phyloP scores from a whole-genome alignment of 2,113 vertebrate genomes.

The Eira barbara region DNA sequence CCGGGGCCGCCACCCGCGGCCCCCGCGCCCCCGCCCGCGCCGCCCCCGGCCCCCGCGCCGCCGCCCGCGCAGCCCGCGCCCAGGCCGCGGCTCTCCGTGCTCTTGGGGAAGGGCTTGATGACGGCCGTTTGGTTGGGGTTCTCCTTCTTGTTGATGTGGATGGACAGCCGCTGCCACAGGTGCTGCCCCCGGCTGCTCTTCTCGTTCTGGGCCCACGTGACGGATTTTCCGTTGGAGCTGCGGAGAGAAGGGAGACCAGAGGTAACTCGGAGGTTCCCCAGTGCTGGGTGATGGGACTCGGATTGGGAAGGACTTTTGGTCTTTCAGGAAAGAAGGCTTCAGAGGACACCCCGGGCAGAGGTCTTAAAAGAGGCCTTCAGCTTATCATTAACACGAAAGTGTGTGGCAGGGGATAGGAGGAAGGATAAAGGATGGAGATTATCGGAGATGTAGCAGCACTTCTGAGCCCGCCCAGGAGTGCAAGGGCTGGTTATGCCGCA shows the following conservation, averaged over 20 bases:
- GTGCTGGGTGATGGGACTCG: neutral
- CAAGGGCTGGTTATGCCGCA: neutral
- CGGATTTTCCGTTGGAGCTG: conserved; percentile 98
- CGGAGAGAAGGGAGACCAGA: conserved; percentile 45
- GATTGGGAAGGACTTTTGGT: neutral
- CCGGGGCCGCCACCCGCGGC: conserved; percentile 56
- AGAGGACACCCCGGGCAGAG: neutral
- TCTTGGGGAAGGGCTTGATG: conserved; percentile 98
- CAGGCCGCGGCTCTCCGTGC: conserved; percentile 85
- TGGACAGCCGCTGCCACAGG: conserved; percentile 96
- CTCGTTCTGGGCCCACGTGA: conserved; percentile 97
- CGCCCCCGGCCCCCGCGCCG: neutral
- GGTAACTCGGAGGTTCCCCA: neutral
- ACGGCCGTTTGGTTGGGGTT: conserved; percentile 96
- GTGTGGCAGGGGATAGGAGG: neutral
- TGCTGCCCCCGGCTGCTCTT: conserved; percentile 92
- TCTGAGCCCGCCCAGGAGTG: neutral
- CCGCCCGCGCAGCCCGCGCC: conserved; percentile 60
- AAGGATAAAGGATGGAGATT: neutral
- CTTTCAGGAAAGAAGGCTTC: neutral
- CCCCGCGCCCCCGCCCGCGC: neutral
- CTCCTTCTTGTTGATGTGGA: conserved; percentile 98
- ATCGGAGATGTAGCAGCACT: neutral
- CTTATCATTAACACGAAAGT: neutral
- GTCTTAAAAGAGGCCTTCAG: neutral